Base-by-base conservation (phyloP, 2,797 vertebrate genomes). In the Buphagus erythrorhynchus region DNA sequence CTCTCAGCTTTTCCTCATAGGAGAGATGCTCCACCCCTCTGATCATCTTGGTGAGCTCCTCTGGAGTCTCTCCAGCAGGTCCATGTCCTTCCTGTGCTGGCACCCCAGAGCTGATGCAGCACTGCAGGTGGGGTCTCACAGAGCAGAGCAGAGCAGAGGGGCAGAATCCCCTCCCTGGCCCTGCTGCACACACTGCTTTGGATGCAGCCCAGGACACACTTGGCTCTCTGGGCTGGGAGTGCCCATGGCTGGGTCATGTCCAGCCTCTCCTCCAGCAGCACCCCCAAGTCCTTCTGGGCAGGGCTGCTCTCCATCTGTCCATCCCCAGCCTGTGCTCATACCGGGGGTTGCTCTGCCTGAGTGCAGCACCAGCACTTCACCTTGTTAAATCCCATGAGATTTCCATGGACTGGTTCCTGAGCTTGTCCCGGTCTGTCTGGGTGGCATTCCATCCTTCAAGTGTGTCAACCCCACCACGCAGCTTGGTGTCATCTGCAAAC, bases 261-360 rank as follows among this genome's bases (percentile, higher is more conserved):
- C 67, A 79, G 51, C 45, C 59, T 66, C 28, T 12, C 42, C 28
- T 0, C 18, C 42, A 20, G 0, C 40, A 17, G 36, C 78, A 62
- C 11, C 11, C 9, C 42, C n/a, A 26, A 4, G 28, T 18, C 11
- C 55, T 4, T 38, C 42, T 13, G 0, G 0, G n/a, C 31, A 57
- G n/a, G 16, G 28, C 49, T 63, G 28, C 43, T 57, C 63, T 24
- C 0, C 0, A 6, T 3, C 16, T 20, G 6, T 8, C 14, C 42
- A 75, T 16, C 16, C 33, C 16, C 42, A 75, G 48, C 35, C 48
- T 49, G 11, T 10, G n/a, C 1, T 36, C 22, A 17, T 33, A 29
- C 2, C 1, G 1, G 4, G 4, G 19, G 2, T 10, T 61, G 55
- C 18, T 48, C 0, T 1, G 49, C 9, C 9, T 10, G 6, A 5